Evolutionary conservation across 2,113 vertebrate species (phyloP).

Genomic region (Leptobrachium ailaonicum): DNA sequence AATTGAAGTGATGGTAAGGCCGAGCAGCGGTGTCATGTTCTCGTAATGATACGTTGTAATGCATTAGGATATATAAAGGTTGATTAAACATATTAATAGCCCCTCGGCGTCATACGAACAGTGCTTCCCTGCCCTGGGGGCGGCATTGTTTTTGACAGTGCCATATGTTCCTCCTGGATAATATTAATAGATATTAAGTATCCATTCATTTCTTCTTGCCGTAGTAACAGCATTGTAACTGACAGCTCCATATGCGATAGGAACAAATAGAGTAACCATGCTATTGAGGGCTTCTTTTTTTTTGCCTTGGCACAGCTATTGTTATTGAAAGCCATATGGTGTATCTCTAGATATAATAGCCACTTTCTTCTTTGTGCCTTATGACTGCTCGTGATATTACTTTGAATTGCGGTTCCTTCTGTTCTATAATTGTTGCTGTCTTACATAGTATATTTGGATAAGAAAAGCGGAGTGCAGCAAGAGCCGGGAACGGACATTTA

Average conservation of each 20-base stretch:
- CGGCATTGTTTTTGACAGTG: conserved; percentile 40
- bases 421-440: background rate
- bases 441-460: background rate
- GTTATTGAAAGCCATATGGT: conserved; percentile 41
- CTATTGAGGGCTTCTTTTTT: conserved; percentile 1
- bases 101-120: conserved; percentile 25
- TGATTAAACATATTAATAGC: conserved; percentile 45
- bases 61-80: conserved; percentile 27
- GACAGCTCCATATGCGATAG: conserved; percentile 46
- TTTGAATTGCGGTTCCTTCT: conserved; percentile 8
- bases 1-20: background rate
- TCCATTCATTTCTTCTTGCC: conserved; percentile 17
- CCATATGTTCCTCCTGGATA: conserved; percentile 42
- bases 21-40: conserved; percentile 18
- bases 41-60: conserved; percentile 26
- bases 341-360: conserved; percentile 16
- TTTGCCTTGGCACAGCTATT: conserved; percentile 21
- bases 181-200: conserved; percentile 42
- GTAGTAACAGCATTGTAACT: conserved; percentile 13
- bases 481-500: background rate
- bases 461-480: background rate
- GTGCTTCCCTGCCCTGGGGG: conserved; percentile 30
- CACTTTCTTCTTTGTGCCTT: background rate
- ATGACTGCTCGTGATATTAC: background rate
- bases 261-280: conserved; percentile 18